phyloP scores from a whole-genome alignment of 2,113 vertebrate species.

The Campylomormyrus tamandua region DNA sequence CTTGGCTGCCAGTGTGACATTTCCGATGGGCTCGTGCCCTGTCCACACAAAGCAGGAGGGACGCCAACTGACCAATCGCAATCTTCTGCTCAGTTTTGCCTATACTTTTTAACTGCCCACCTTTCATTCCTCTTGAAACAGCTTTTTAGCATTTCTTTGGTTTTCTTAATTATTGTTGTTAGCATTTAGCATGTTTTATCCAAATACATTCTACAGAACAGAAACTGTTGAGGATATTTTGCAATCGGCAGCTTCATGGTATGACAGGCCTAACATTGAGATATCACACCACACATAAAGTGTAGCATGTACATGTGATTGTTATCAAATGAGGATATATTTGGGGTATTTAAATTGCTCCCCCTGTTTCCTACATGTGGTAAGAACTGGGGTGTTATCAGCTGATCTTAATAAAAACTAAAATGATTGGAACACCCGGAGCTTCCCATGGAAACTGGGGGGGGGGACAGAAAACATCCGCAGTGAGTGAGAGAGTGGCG shows the following conservation, averaged over 20 bases:
- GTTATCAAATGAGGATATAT: background rate
- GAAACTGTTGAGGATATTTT: background rate
- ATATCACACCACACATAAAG: background rate
- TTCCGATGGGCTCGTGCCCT: constrained; percentile 4
- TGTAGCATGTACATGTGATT: background rate
- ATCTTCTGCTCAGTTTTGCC: background rate
- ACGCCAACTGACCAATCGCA: background rate
- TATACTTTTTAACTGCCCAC: background rate
- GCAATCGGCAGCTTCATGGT: background rate
- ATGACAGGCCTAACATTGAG: background rate
- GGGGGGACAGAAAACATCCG: constrained; percentile 50
- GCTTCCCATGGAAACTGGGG: constrained; percentile 41
- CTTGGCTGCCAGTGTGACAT: constrained; percentile 28
- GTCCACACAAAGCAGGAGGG: background rate
- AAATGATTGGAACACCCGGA: constrained; percentile 53
- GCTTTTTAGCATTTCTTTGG: background rate
- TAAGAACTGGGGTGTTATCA: constrained; percentile 54
- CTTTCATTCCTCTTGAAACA: background rate
- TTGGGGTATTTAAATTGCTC: constrained; percentile 45
- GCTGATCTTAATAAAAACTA: constrained; percentile 57
- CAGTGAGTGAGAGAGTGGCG: constrained; percentile 30
- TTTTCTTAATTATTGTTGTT: background rate
- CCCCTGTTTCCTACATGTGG: constrained; percentile 52
- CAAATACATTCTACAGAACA: background rate
- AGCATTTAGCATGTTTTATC: background rate